Conservation (phyloP, 2,888 invertebrate species). For the Phytoseiulus persimilis region DNA sequence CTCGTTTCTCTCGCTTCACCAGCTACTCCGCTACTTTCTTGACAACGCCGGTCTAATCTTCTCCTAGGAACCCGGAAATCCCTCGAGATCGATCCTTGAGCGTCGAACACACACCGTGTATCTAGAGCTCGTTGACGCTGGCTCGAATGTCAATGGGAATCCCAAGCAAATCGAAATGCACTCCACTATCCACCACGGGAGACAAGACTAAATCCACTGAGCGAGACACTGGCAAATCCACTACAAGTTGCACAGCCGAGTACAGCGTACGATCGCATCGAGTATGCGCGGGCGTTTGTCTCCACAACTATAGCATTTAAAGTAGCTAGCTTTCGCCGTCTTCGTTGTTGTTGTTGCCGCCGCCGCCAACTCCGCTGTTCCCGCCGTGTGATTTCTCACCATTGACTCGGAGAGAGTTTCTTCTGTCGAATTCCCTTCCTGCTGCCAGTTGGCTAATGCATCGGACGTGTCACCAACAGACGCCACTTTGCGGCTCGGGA, state of each 20-base stretch:
- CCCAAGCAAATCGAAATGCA: not conserved
- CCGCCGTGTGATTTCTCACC: not conserved
- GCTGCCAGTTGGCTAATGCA: conserved; percentile 5
- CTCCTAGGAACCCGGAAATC: no score
- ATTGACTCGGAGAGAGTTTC: not conserved
- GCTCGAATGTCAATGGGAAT: not conserved
- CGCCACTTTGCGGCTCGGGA: not conserved
- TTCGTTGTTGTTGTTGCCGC: not conserved
- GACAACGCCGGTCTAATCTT: no score
- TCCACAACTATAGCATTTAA: not conserved
- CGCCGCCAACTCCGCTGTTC: not conserved
- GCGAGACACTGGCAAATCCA: not conserved
- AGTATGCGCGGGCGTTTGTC: not conserved
- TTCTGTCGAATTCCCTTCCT: conserved; percentile 5
- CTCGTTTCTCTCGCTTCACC: no score
- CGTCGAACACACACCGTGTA: not conserved
- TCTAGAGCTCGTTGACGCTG: not conserved
- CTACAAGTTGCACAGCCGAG: not conserved
- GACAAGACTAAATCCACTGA: not conserved
- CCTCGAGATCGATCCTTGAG: no score
- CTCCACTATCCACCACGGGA: not conserved
- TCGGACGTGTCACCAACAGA: not conserved
- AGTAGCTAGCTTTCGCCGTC: not conserved
- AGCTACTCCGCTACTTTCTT: no score
- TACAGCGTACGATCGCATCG: not conserved